Evolutionary conservation across 1,140 invertebrate species (phyloP).

Genomic region (Sycobia sp.): DNA sequence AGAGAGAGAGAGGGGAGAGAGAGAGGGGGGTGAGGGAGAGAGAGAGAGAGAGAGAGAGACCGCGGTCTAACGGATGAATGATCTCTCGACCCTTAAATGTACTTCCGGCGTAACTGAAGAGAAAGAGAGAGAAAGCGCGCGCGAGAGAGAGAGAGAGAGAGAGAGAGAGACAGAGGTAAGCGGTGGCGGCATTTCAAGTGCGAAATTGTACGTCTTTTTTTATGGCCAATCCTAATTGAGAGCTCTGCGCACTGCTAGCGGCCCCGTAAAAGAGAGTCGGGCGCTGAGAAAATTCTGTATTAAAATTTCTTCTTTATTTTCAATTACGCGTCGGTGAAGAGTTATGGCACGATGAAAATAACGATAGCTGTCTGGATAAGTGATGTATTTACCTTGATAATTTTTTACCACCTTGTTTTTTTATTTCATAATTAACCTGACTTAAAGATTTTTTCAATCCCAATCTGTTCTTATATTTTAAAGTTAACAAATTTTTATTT

Average conservation of each 20-base stretch:
- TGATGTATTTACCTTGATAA: not conserved
- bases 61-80: conserved; percentile 9
- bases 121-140: not conserved
- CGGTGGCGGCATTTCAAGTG: conserved; percentile 13
- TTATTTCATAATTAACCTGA: no score
- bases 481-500: no score
- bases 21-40: conserved; percentile 6
- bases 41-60: no score
- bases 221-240: conserved; percentile 33
- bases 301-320: conserved; percentile 14
- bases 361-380: not conserved
- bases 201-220: conserved; percentile 32
- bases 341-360: conserved; percentile 7
- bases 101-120: conserved; percentile 28
- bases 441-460: no score
- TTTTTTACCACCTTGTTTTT: no score
- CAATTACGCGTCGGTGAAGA: not conserved
- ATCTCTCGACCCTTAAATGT: conserved; percentile 31
- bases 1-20: no score
- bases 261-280: no score
- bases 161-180: not conserved
- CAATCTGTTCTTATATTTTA: no score
- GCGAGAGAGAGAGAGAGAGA: not conserved
- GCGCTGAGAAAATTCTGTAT: conserved; percentile 13
- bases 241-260: no score